Base-by-base conservation (phyloP, 64 coral and sea anemone genomes). In the Actinia equina region DNA sequence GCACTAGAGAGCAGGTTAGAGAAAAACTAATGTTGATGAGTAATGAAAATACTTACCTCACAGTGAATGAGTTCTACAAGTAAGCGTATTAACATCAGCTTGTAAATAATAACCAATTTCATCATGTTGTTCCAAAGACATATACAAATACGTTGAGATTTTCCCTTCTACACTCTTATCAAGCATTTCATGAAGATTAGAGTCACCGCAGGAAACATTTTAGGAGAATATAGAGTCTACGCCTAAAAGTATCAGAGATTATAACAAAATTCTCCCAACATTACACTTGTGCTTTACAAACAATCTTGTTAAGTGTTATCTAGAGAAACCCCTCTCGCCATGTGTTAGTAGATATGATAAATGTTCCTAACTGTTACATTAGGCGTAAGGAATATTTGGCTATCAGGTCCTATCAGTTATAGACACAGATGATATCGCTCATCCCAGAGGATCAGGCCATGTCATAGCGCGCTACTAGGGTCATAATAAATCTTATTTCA, bases 131-230 rank as follows among this genome's bases (percentile, higher is more conserved):
- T 74, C 69, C 69, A 74, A 26, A 74, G 69, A 26, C 26, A 74
- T 74, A 74, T 74, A 74, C n/a, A 74, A 74, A 74, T 74, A 74
- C 69, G 25, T 11, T 18, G 69, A 74, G 26, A 74, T 65, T 65
- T 60, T 69, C 11, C 69, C 69, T 74, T 74, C 26, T 74, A 30
- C n/a, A 74, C 69, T 74, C 41, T 74, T 42, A 30, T 30, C 26
- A 15, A 74, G 10, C 69, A 27, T 74, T 74, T 74, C 69, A 74
- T 74, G n/a, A 74, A 42, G 69, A 74, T 74, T 74, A 74, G 26
- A 12, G 5, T 41, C n/a, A 74, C 69, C 26, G n/a, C 69, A 14
- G 69, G 27, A 74, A 11, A 30, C 69, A 12, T 15, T 4, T 74
- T 15, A 74, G 69, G 26, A 74, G 69, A 74, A 74, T 74, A 27